Percentiles rank a stretch among this genome's conserved stretches.
phyloP scores from a whole-genome alignment of 2,797 vertebrate genomes.

The Tauraco hartlaubi region DNA sequence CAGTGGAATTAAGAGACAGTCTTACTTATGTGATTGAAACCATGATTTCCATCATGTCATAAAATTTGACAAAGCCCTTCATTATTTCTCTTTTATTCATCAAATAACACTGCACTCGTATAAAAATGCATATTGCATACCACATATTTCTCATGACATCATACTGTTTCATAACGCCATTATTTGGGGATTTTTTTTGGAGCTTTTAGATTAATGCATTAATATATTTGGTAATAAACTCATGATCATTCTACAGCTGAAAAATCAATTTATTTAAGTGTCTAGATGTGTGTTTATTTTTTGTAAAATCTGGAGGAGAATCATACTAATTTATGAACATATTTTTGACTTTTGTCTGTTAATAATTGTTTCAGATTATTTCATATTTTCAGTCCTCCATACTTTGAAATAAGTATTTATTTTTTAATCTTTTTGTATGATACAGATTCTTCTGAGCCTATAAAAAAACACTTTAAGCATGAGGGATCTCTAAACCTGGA shows the following conservation, averaged over 20 bases:
- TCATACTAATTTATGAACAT: background rate
- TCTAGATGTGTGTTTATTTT: background rate
- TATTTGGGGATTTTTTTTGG: background rate
- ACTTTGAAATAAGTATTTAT: background rate
- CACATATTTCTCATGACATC: background rate
- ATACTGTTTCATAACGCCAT: background rate
- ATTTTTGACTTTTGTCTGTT: background rate
- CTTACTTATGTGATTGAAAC: background rate
- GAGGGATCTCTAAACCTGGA: background rate
- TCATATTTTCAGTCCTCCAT: background rate
- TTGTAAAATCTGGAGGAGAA: background rate
- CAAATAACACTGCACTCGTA: background rate
- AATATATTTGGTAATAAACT: background rate
- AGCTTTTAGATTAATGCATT: background rate
- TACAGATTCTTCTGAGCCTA: background rate
- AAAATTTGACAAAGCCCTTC: background rate
- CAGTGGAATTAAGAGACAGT: background rate
- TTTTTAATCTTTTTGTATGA: background rate
- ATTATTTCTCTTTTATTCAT: background rate
- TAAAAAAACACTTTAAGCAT: background rate
- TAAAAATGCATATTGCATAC: background rate
- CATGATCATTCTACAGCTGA: background rate
- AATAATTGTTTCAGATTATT: background rate
- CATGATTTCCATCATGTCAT: background rate
- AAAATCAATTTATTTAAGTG: background rate